A percentile compares a stretch with the other conserved stretches of the same genome.
Evolutionary conservation across 2,888 invertebrate genomes (phyloP).

Genomic region (Hirtodrosophila cameraria): DNA sequence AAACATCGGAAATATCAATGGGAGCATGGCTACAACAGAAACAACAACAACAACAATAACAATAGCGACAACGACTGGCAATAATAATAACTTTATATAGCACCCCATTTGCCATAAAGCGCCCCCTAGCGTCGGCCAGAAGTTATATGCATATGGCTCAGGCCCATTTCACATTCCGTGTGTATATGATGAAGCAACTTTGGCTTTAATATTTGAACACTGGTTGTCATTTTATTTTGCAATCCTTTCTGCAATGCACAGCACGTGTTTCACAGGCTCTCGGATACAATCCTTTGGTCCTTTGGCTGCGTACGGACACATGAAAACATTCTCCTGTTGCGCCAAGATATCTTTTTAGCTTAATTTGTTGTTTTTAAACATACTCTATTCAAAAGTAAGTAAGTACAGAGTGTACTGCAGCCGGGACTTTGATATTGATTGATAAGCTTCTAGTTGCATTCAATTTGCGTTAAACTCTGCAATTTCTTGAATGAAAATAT

Average conservation of each 20-base stretch:
- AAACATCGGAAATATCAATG: constrained; percentile 7
- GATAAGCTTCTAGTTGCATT: too few relatives aligned
- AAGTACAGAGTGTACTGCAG: too few relatives aligned
- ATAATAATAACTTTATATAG: constrained; percentile 72
- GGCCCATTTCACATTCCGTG: constrained; percentile 13
- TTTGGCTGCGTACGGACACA: constrained; percentile 13
- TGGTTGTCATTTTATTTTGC: constrained; percentile 4
- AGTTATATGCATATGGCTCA: constrained; percentile 14
- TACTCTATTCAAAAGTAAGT: too few relatives aligned
- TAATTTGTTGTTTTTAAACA: too few relatives aligned
- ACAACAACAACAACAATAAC: constrained; percentile 24
- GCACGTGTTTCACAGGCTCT: constrained; percentile 15
- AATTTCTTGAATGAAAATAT: too few relatives aligned
- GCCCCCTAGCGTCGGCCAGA: constrained; percentile 15
- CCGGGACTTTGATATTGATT: too few relatives aligned
- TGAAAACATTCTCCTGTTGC: constrained; percentile 47
- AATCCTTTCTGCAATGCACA: constrained; percentile 32
- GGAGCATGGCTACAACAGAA: constrained; percentile 12
- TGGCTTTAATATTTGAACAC: constrained; percentile 31
- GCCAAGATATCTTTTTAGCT: background rate
- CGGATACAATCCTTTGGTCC: background rate
- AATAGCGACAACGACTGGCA: constrained; percentile 37
- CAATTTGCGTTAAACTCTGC: too few relatives aligned
- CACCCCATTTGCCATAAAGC: constrained; percentile 45
- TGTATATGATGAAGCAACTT: constrained; percentile 3